Evolutionary conservation across 2,888 invertebrate species (phyloP), one percentile per base, ranked within the genome.

Genomic region (Conchocele bisecta): DNA sequence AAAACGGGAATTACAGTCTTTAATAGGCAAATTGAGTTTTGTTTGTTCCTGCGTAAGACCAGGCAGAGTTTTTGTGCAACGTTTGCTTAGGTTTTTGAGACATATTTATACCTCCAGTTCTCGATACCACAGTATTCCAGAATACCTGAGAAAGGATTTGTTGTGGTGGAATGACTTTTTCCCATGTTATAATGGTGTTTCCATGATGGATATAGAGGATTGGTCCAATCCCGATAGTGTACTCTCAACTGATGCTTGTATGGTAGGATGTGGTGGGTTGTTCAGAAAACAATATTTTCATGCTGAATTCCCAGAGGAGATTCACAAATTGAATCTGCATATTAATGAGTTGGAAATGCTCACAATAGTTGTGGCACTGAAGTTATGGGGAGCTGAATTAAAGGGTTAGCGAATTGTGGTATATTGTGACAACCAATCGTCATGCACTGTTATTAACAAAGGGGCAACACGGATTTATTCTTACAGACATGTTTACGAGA

Each of bases 401-500:
- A 17, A 20, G 28, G 51, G 51, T 5, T 24, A 60, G 24, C 28
- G 35, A 26, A 50, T 37, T n/a, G 35, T 17, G 24, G 29, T 50
- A 17, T 37, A 4, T 17, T 60, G 60, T 50, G 60, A 60, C 26
- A 60, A 60, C 24, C 15, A 17, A 11, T 22, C 22, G 6, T 35
- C 44, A 3, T 53, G 53, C 20, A 13, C 20, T 26, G 42, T 29
- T 35, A 15, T 64, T 20, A 65, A 57, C 33, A 7, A 42, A 20
- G 57, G 65, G 15, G 57, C 39, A 29, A 5, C 57, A n/a, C 37
- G 48, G n/a, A 28, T 28, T 22, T 17, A 20, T 44, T 65, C 31
- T 26, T 65, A 39, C 65, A 65, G 37, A 24, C 17, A n/a, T 56
- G 48, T 39, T 24, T 65, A 15, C 31, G 65, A n/a, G 64, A 65